Percentiles rank a stretch among this genome's conserved stretches.
Conservation (phyloP, 2,113 vertebrate genomes). For the Psammodynastes pulverulentus region DNA sequence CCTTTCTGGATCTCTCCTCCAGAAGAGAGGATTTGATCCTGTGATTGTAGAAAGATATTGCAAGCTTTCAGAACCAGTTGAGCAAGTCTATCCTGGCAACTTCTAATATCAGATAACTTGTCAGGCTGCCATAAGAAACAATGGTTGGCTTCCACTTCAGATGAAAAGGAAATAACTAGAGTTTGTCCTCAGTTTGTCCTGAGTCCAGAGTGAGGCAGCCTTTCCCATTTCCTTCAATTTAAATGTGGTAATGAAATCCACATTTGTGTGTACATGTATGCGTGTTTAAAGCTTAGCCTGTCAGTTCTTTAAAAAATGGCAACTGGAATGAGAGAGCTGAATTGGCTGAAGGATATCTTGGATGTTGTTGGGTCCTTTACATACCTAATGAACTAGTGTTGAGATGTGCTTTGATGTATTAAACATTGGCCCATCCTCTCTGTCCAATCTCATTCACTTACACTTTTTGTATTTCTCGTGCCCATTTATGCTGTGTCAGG, state of each 20-base stretch:
- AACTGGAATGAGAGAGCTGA: neutral
- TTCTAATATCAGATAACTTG: neutral
- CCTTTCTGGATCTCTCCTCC: neutral
- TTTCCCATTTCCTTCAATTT: neutral
- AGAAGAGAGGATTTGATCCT: neutral
- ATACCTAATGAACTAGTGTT: neutral
- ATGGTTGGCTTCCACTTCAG: neutral
- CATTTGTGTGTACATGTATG: neutral
- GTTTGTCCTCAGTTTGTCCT: neutral
- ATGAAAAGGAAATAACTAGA: neutral
- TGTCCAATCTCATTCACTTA: neutral
- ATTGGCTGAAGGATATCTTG: neutral
- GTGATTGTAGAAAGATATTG: neutral
- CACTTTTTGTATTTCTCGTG: neutral
- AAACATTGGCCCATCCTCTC: neutral
- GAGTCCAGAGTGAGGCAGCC: neutral
- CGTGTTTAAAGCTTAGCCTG: neutral
- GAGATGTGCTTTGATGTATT: neutral
- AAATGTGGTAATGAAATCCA: neutral
- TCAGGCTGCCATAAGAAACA: neutral
- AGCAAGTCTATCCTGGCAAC: neutral
- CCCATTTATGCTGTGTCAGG: neutral
- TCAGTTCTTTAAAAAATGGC: neutral
- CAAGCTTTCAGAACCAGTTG: neutral
- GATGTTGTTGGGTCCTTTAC: neutral